Base-by-base conservation (phyloP, 2,888 invertebrate species). In the Nomada fabriciana region DNA sequence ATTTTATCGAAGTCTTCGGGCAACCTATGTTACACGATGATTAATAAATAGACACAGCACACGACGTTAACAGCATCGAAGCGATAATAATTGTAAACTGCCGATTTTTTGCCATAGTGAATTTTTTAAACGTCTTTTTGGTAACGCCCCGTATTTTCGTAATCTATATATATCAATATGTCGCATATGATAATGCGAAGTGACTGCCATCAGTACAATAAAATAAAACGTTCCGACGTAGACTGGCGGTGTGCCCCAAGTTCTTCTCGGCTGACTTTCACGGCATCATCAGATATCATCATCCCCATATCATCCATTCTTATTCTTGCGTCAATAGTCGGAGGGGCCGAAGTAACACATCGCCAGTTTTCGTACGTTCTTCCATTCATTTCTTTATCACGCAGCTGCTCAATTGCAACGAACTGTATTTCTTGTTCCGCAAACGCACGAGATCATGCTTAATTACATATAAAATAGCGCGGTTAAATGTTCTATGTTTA, bases 281-380 rank as follows among this genome's bases (percentile, higher is more conserved):
- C 89, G 89, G 82, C 91, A 91, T 93, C 93, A 90, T 89, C 86
- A 71, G 81, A 87, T 84, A 89, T 93, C 92, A 92, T 92, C 93
- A 90, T 84, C 88, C 47, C 86, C 92, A 91, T 92, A 92, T 93
- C 93, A 92, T 93, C 90, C 88, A 80, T 80, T 47, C 79, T 59
- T 92, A 88, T 88, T 88, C 91, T 90, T 93, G 92, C 92, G 93
- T 93, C 93, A 86, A 93, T 92, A 89, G 89, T 91, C 89, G 89
- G 75, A 83, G 70, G 76, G 68, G 81, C 63, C 76, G 80, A 68
- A 43, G 15, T 36, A n/a, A 59, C 79, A 73, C 73, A 81, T 75
- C 59, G 74, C 18, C 81, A 76, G 10, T 67, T 42, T 47, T 59
- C 76, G 76, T 47, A 7, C 64, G 25, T 78, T 43, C 43, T 29